Conservation (phyloP, 2,888 invertebrate genomes). For the Diarsia brunnea region DNA sequence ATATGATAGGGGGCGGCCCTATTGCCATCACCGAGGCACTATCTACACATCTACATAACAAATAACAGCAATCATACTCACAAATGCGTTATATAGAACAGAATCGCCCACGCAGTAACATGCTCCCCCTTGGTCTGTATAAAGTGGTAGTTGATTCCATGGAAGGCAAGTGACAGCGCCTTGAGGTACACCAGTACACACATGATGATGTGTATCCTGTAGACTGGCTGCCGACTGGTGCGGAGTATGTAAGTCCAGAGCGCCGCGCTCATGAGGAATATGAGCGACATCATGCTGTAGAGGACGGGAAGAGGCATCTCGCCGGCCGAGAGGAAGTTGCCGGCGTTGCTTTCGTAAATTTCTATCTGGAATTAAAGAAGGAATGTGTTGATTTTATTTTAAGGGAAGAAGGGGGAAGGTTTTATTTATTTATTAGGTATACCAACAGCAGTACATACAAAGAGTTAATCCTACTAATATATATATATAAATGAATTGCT, state of each 20-base stretch:
- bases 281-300: slow-evolving; percentile 97
- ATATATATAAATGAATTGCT: too few relatives aligned
- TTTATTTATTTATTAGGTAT: too few relatives aligned
- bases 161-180: slow-evolving; percentile 97
- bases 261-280: slow-evolving; percentile 97
- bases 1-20: not conserved
- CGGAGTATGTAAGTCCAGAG: slow-evolving; percentile 98
- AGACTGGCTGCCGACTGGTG: slow-evolving; percentile 96
- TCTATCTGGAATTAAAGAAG: slow-evolving; percentile 91
- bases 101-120: slow-evolving; percentile 99
- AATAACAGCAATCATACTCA: slow-evolving; percentile 87
- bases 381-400: not conserved
- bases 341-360: slow-evolving; percentile 96
- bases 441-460: too few relatives aligned
- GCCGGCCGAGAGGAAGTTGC: slow-evolving; percentile 97
- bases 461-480: too few relatives aligned
- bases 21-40: not conserved
- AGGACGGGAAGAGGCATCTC: slow-evolving; percentile 98
- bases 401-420: too few relatives aligned
- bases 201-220: slow-evolving; percentile 99
- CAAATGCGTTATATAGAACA: slow-evolving; percentile 99
- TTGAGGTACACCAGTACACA: slow-evolving; percentile 97
- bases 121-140: slow-evolving; percentile 98
- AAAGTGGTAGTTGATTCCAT: slow-evolving; percentile 98
- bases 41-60: not conserved